These are phyloP conservation scores for Empidonax alnorum DNA, from an alignment of 2,113 vertebrate species.

Conservation along the genomic window DNA sequence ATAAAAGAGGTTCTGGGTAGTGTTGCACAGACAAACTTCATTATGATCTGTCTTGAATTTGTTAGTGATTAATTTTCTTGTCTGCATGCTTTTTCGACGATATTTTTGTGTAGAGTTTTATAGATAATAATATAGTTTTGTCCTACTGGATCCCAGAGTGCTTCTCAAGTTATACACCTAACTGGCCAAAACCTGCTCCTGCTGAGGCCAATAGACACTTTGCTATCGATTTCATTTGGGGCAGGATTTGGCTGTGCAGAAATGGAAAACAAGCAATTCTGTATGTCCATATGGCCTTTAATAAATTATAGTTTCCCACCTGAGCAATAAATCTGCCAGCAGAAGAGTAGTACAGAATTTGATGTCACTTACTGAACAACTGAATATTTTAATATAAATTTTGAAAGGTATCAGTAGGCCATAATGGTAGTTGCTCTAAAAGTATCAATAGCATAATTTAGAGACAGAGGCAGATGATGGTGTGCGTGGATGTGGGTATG, in stretches of 20 bases:
- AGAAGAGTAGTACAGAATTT: conserved; percentile 22
- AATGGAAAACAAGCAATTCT: conserved; percentile 6
- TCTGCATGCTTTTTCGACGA: not conserved
- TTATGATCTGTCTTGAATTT: not conserved
- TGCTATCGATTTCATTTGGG: conserved; percentile 5
- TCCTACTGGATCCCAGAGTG: conserved; percentile 29
- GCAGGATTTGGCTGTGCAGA: not conserved
- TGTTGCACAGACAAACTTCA: not conserved
- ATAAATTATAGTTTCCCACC: conserved; percentile 39
- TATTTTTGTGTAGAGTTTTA: conserved; percentile 21
- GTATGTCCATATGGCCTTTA: not conserved
- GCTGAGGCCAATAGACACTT: conserved; percentile 22
- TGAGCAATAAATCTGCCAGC: conserved; percentile 49
- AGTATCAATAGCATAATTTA: not conserved
- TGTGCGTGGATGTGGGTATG: not conserved
- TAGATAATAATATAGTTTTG: conserved; percentile 28
- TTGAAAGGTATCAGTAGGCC: not conserved
- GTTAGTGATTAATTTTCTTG: not conserved
- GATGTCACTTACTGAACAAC: conserved; percentile 21
- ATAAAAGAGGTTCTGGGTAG: not conserved
- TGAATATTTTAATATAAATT: not conserved
- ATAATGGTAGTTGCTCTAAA: not conserved
- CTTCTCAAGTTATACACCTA: conserved; percentile 43
- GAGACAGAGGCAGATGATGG: not conserved
- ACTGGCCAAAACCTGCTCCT: conserved; percentile 35